These are phyloP conservation scores for Danio tinwini DNA, from an alignment of 2,797 vertebrate genomes.

Conservation along the genomic window DNA sequence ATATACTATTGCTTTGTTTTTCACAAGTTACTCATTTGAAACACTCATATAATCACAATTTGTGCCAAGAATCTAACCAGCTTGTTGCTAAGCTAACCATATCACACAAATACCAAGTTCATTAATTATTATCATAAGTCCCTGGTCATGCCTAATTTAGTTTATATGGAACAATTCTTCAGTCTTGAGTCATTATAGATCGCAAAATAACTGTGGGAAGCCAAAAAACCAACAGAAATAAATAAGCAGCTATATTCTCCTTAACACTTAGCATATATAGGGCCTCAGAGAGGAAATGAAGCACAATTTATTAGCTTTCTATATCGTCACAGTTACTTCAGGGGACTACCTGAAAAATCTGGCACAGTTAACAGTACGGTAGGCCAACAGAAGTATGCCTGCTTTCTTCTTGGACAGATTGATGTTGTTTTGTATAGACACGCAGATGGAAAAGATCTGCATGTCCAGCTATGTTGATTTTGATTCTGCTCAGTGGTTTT, in stretches of 20 bases:
- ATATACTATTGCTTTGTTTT: no score
- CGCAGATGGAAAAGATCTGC: conserved; percentile 43
- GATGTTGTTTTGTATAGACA: conserved; percentile 42
- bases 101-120: neutral
- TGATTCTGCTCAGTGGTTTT: conserved; percentile 15
- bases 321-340: neutral
- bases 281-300: neutral
- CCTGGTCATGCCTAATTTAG: neutral
- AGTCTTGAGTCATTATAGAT: conserved; percentile 11
- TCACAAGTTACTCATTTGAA: no score
- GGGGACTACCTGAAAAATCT: conserved; percentile 3
- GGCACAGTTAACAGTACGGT: neutral
- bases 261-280: neutral
- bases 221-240: neutral
- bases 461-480: conserved; percentile 25
- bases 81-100: no score
- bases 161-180: conserved; percentile 8
- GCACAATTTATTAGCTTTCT: neutral
- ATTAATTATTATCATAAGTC: neutral
- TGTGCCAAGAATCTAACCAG: no score
- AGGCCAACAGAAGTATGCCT: conserved; percentile 21
- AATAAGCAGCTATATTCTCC: neutral
- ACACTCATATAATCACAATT: no score
- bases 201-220: neutral
- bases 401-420: conserved; percentile 24